Base-by-base conservation (phyloP, 35 echinoderm and acorn worm genomes). In the Apostichopus parvimensis region DNA sequence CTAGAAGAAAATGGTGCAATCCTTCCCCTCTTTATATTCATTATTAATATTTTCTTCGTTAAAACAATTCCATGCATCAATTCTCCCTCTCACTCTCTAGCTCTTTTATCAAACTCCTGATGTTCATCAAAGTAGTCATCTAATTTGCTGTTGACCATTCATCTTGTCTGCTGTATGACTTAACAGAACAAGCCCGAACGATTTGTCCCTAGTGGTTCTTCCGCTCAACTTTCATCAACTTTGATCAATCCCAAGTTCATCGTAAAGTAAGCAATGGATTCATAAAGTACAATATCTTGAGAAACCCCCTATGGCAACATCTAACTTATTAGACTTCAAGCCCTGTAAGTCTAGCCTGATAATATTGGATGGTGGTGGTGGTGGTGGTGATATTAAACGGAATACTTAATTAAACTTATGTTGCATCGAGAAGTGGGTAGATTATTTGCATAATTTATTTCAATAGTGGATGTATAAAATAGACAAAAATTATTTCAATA, bases 211-310 rank as follows among this genome's bases (percentile, higher is more conserved):
- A 17, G 79, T 82, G 79, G 52, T 56, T 10, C 79, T 82, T 18
- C 18, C 8, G 18, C 52, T 17, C 24, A 82, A 14, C 14, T 82
- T 56, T 82, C 21, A 82, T 82, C 28, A 55, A 56, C 79, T 54
- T 82, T 54, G 54, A 56, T 82, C 34, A 82, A 25, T 82, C 79
- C 79, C 79, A 82, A 55, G 79, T 82, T 55, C 55, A 56, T 56
- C 45, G 54, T 82, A 55, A 82, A 45, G 17, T 54, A 82, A 68
- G 64, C 11, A 68, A 68, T 68, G 64, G 64, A 68, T 68, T 68
- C 11, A 68, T 68, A 68, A 68, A 68, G 64, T 68, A 68, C 18
- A 68, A 68, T 68, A 68, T 11, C 64, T 68, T 4, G 34, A 68
- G 64, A 68, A 68, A 68, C 6, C 64, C 64, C 64, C 64, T 68